Evolutionary conservation across 2,113 vertebrate genomes (phyloP).

Genomic region (Phalacrocorax aristotelis): DNA sequence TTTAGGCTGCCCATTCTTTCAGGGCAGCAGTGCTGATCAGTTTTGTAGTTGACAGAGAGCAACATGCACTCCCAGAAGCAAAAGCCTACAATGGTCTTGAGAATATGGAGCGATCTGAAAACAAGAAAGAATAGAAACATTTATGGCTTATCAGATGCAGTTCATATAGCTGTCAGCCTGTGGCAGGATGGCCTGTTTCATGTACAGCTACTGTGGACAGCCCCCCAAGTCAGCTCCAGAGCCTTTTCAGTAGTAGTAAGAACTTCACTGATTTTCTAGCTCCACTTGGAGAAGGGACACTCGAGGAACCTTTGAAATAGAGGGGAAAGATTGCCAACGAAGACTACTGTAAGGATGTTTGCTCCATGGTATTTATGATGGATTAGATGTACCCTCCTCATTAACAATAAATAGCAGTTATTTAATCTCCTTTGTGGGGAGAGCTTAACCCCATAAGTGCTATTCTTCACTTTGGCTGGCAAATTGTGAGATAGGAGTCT

Average conservation of each 20-base stretch:
- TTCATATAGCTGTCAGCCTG: neutral
- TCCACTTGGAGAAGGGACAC: neutral
- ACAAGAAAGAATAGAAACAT: neutral
- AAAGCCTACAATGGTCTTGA: neutral
- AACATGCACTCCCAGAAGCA: neutral
- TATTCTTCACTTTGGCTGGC: slow-evolving; percentile 21
- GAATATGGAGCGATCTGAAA: neutral
- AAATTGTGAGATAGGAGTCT: neutral
- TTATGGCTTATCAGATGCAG: neutral
- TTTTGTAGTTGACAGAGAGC: neutral
- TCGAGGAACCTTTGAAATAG: neutral
- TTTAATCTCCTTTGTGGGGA: neutral
- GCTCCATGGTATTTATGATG: neutral
- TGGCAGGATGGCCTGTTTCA: neutral
- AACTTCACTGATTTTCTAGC: neutral
- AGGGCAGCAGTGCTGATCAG: neutral
- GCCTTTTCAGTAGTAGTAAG: neutral
- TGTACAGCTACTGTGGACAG: neutral
- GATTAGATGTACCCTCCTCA: neutral
- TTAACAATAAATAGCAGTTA: neutral
- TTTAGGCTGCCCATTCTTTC: neutral
- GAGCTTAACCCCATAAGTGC: neutral
- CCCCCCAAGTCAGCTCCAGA: neutral
- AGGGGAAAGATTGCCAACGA: neutral
- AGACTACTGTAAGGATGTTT: neutral